These are phyloP conservation scores for Clepsis dumicolana DNA, from an alignment of 2,888 invertebrate genomes.

Conservation along the genomic window DNA sequence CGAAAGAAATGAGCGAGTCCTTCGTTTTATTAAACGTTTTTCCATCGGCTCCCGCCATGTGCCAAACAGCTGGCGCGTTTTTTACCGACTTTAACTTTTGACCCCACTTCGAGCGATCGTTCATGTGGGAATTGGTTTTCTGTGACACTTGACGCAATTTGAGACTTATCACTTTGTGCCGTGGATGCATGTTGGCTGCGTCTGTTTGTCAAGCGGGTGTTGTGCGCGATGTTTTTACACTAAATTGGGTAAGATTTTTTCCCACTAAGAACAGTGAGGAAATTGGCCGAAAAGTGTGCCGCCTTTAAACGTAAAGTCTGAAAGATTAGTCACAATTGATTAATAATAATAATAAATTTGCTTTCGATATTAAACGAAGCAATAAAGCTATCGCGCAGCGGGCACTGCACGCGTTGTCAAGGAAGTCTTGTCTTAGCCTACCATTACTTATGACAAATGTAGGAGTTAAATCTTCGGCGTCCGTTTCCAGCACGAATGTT, in stretches of 20 bases:
- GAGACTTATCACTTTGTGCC: constrained; percentile 57
- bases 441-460: constrained; percentile 30
- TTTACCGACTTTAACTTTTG: constrained; percentile 81
- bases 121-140: constrained; percentile 81
- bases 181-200: constrained; percentile 58
- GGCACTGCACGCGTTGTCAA: constrained; percentile 46
- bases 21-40: constrained; percentile 71
- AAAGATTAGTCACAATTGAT: background rate
- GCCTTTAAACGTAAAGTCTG: background rate
- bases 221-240: constrained; percentile 24
- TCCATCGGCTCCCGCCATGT: constrained; percentile 66
- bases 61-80: constrained; percentile 82
- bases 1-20: constrained; percentile 61
- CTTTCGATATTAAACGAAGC: constrained; percentile 42
- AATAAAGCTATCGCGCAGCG: constrained; percentile 61
- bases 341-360: constrained; percentile 30
- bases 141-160: constrained; percentile 63
- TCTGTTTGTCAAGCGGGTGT: constrained; percentile 36
- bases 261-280: too few species aligned
- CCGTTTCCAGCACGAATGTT: background rate
- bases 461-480: background rate
- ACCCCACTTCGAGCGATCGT: constrained; percentile 81
- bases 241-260: constrained; percentile 19
- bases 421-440: constrained; percentile 23
- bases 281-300: too few species aligned